These are phyloP conservation scores for Protaetia brevitarsis DNA, from an alignment of 1,140 invertebrate species.

Conservation along the genomic window DNA sequence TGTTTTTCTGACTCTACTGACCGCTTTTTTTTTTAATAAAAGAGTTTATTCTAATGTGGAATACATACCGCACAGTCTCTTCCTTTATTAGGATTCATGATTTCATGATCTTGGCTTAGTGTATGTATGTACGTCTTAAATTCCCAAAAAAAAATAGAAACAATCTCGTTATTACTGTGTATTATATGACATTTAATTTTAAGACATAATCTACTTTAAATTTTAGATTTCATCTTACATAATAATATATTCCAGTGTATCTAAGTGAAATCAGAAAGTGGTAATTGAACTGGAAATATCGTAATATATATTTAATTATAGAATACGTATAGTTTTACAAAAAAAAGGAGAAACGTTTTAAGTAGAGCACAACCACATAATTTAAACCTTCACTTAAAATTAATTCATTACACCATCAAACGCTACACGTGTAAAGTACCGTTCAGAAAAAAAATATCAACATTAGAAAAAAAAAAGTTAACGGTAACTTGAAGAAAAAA, in stretches of 20 bases:
- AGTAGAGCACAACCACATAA: no score
- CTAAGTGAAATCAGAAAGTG: not conserved
- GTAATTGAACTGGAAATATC: not conserved
- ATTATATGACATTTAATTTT: no score
- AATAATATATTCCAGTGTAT: not conserved
- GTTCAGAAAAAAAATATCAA: not conserved
- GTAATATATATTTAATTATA: conserved; percentile 12
- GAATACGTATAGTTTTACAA: not conserved
- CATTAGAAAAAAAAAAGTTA: not conserved
- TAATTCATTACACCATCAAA: not conserved
- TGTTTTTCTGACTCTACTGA: no score
- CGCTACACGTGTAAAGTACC: not conserved
- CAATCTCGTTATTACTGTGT: no score
- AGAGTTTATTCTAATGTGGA: no score
- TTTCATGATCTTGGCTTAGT: no score
- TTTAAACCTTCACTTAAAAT: not conserved
- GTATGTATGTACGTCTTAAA: no score
- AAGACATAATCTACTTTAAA: no score
- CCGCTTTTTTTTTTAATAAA: no score
- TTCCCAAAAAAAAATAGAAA: no score
- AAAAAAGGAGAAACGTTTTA: not conserved
- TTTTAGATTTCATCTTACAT: not conserved
- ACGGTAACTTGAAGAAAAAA: not conserved
- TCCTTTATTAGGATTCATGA: no score
- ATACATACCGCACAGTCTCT: no score